Percentiles rank a stretch among this genome's conserved stretches.
phyloP scores from a whole-genome alignment of 2,888 invertebrate genomes.

The Drosophila longiperda region DNA sequence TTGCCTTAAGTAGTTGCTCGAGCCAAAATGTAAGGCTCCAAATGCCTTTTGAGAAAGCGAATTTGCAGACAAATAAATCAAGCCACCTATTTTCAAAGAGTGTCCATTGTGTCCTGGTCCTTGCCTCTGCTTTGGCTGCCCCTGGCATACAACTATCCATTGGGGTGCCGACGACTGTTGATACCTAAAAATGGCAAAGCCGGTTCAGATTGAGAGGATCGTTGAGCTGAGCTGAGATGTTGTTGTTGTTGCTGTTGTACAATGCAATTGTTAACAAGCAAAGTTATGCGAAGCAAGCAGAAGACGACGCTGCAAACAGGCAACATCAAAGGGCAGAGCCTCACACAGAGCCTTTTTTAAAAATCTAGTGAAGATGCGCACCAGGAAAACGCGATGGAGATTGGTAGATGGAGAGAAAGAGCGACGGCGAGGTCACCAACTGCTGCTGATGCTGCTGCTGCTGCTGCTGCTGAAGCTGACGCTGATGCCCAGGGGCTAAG shows the following conservation, averaged over 20 bases:
- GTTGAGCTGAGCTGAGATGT: slow-evolving; percentile 17
- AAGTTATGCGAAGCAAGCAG: slow-evolving; percentile 74
- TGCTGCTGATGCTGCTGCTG: slow-evolving; percentile 9
- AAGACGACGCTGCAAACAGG: slow-evolving; percentile 55
- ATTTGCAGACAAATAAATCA: slow-evolving; percentile 83
- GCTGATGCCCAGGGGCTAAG: slow-evolving; percentile 58
- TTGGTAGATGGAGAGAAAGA: slow-evolving; percentile 31
- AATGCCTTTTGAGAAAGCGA: slow-evolving; percentile 79
- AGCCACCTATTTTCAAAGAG: slow-evolving; percentile 79
- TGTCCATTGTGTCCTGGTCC: slow-evolving; percentile 72
- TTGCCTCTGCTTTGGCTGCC: slow-evolving; percentile 7
- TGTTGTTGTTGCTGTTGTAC: slow-evolving; percentile 65
- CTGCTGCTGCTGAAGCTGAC: slow-evolving; percentile 24
- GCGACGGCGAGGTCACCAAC: slow-evolving; percentile 45
- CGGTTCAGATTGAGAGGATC: slow-evolving; percentile 73
- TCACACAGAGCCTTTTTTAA: slow-evolving; percentile 45
- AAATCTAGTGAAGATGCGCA: slow-evolving; percentile 53
- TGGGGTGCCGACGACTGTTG: slow-evolving; percentile 68
- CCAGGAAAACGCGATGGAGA: slow-evolving; percentile 38
- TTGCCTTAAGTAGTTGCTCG: slow-evolving; percentile 68
- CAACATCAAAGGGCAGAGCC: slow-evolving; percentile 66
- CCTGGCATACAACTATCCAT: slow-evolving; percentile 46
- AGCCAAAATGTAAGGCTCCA: slow-evolving; percentile 62
- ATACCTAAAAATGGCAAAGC: slow-evolving; percentile 73
- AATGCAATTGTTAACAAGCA: slow-evolving; percentile 82